Percentiles rank a stretch among this genome's conserved stretches.
Conservation (phyloP, 2,888 invertebrate genomes). For the Dioctria rufipes region DNA sequence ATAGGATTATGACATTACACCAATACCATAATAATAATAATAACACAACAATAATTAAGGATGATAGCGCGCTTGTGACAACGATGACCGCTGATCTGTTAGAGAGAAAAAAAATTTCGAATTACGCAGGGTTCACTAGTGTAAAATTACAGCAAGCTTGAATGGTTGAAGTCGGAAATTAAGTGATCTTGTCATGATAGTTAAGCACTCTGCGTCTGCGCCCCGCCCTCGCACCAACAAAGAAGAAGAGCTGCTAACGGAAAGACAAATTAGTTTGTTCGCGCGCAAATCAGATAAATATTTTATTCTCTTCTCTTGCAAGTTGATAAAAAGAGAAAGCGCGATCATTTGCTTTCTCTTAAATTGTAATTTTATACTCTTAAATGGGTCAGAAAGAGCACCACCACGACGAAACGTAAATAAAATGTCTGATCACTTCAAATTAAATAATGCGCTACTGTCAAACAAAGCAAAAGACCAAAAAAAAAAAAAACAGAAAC, state of each 20-base stretch:
- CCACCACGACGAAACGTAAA: no score
- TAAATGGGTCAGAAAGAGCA: not conserved
- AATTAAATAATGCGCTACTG: constrained; percentile 31
- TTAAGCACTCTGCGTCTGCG: not conserved
- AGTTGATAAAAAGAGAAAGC: not conserved
- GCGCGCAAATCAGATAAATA: no score
- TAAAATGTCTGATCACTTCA: constrained; percentile 11
- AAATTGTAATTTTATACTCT: constrained; percentile 3
- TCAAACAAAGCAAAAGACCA: constrained; percentile 8
- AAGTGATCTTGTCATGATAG: constrained; percentile 40
- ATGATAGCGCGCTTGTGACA: not conserved
- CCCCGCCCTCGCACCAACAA: not conserved
- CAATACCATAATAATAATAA: not conserved
- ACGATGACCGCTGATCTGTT: not conserved
- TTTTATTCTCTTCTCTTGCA: no score
- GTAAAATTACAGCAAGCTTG: constrained; percentile 42
- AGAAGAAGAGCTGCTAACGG: not conserved
- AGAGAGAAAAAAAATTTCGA: constrained; percentile 25
- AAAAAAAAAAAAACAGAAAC: not conserved
- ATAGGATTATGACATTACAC: constrained; percentile 21
- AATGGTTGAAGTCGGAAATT: constrained; percentile 8
- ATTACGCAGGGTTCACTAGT: constrained; percentile 17
- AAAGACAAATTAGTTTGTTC: not conserved
- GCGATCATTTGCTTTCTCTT: not conserved
- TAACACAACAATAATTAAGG: not conserved